Conservation (phyloP, 2,888 invertebrate genomes). For the Lamellibrachia columna region DNA sequence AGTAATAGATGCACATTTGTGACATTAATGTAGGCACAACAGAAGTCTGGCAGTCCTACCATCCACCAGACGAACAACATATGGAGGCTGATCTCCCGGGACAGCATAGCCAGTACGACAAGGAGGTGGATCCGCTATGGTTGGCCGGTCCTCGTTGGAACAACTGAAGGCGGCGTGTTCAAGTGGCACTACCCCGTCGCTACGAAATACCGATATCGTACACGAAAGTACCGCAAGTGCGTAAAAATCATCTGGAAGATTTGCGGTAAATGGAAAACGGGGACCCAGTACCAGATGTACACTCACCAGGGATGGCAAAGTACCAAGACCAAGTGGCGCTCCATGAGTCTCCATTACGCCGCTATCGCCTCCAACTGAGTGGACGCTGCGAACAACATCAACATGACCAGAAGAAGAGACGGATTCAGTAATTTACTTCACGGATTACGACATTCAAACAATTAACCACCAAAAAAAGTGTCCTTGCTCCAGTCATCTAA, state of each 20-base stretch:
- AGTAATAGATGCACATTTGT: background rate
- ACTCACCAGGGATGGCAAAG: background rate
- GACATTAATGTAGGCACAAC: background rate
- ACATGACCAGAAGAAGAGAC: background rate
- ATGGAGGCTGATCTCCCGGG: background rate
- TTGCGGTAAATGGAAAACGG: constrained; percentile 16
- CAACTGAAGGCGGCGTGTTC: constrained; percentile 29
- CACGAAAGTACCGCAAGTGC: constrained; percentile 25
- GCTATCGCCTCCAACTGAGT: background rate
- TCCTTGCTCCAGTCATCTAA: too few relatives aligned
- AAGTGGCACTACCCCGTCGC: constrained; percentile 37
- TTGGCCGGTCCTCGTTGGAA: constrained; percentile 28
- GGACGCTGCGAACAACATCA: background rate
- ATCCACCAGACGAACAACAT: background rate
- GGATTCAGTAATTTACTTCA: too few relatives aligned
- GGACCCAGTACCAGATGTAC: constrained; percentile 25
- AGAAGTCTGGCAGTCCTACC: background rate
- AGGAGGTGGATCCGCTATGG: constrained; percentile 27
- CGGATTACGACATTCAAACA: too few relatives aligned
- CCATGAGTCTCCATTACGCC: constrained; percentile 31
- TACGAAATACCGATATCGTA: constrained; percentile 30
- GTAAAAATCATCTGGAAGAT: background rate
- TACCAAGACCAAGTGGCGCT: background rate
- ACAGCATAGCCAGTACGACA: constrained; percentile 22
- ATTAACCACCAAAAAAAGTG: too few relatives aligned